These are phyloP conservation scores for Notothenia rossii DNA, from an alignment of 2,113 vertebrate genomes.

Conservation along the genomic window DNA sequence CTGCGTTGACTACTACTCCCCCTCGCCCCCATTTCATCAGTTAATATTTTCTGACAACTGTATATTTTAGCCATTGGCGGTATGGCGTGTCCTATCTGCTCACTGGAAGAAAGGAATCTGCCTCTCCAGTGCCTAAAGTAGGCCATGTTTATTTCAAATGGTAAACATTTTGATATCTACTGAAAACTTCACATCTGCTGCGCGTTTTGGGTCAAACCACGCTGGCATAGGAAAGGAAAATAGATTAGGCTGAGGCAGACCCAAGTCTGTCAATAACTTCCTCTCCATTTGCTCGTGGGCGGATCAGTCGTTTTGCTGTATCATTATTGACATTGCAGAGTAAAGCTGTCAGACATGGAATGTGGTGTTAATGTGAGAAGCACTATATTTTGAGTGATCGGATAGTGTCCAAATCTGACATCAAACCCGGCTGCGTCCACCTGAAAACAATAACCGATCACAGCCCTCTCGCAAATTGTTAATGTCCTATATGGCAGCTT, in stretches of 20 bases:
- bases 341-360: constrained; percentile 69
- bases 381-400: constrained; percentile 50
- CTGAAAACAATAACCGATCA: constrained; percentile 32
- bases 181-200: constrained; percentile 85
- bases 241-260: constrained; percentile 58
- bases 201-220: constrained; percentile 80
- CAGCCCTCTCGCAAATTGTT: constrained; percentile 15
- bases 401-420: constrained; percentile 58
- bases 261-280: constrained; percentile 75
- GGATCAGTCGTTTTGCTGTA: constrained; percentile 55
- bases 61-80: constrained; percentile 85
- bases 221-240: constrained; percentile 74
- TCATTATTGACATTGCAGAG: constrained; percentile 70
- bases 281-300: constrained; percentile 54
- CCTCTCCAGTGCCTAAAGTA: constrained; percentile 80
- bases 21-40: constrained; percentile 78
- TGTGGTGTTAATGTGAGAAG: constrained; percentile 69
- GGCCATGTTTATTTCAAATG: constrained; percentile 83
- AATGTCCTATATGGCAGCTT: constrained; percentile 7
- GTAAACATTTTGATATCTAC: constrained; percentile 89
- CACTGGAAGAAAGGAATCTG: constrained; percentile 79
- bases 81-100: constrained; percentile 81
- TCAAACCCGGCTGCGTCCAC: constrained; percentile 35
- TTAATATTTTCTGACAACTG: constrained; percentile 87
- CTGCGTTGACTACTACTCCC: constrained; percentile 73